Evolutionary conservation across 2,797 vertebrate genomes (phyloP), one percentile per base, ranked within the genome.

Genomic region (Cossypha dichroa): DNA sequence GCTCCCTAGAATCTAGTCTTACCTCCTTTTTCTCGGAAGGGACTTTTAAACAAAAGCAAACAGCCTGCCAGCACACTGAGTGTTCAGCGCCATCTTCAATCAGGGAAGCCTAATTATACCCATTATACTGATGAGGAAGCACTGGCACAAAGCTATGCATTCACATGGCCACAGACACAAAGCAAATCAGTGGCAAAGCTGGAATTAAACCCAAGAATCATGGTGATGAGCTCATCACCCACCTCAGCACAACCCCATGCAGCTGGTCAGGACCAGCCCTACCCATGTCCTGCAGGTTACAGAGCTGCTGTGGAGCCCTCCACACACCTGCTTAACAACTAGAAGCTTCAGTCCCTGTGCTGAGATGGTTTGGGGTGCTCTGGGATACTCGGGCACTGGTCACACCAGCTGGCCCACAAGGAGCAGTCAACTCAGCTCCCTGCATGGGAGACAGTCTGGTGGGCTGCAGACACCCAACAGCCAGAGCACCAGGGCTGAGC

Each of bases 81-180:
- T 28, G 5, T 63, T 82, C 26, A 11, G 86, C 3, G 5, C 92
- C 80, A 85, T 93, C 90, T 92, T 90, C 89, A 83, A 88, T 85
- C 94, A 93, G 89, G 89, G 87, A 80, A 92, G 90, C 81, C 92
- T 93, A 94, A 94, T 92, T 94, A 95, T 82, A 69, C 92, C 90
- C 84, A 92, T 94, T 91, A 76, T 41, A 85, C 94, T 96, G 95
- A 89, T 92, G 93, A 93, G 86, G 93, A 95, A 85, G 92, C 92
- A 87, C 86, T 82, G 84, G 94, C 89, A 95, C 91, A 77, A 85
- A 91, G 89, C 88, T 94, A 6, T 15, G 63, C 84, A 43, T 55
- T 87, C 34, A 6, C 63, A 92, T 7, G 77, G 77, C 86, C 90
- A 74, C 81, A 82, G 93, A 87, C 40, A 93, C 90, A 82, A 82